phyloP scores from a whole-genome alignment of 2,113 vertebrate species.

The Strigops habroptila region DNA sequence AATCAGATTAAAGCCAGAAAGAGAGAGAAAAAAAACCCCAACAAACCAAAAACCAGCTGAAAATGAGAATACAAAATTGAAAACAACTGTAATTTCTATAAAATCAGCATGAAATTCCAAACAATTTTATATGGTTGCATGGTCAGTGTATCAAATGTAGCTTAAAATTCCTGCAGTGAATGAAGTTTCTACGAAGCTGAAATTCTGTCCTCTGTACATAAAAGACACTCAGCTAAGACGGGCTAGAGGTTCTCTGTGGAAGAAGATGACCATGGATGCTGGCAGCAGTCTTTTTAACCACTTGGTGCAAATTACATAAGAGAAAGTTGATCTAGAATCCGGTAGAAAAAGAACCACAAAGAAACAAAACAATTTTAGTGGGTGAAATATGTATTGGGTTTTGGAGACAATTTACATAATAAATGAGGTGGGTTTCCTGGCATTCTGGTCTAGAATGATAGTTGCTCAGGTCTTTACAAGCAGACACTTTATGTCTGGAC shows the following conservation, averaged over 20 bases:
- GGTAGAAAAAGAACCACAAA: not conserved
- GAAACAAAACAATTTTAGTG: not conserved
- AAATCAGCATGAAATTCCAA: conserved; percentile 62
- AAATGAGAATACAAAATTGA: conserved; percentile 41
- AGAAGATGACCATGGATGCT: not conserved
- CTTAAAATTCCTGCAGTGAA: conserved; percentile 26
- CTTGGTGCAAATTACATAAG: not conserved
- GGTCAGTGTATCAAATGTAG: conserved; percentile 46
- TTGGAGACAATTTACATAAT: not conserved
- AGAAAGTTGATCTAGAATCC: not conserved
- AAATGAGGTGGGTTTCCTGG: not conserved
- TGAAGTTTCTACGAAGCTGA: not conserved
- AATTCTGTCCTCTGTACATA: not conserved
- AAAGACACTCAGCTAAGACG: not conserved
- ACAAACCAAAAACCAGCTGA: not conserved
- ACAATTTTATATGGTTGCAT: conserved; percentile 44
- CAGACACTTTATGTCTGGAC: not conserved
- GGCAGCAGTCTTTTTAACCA: not conserved
- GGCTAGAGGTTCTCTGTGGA: not conserved
- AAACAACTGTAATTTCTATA: conserved; percentile 57
- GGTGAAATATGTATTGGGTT: not conserved
- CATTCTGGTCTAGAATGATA: not conserved
- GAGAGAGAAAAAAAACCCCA: not conserved
- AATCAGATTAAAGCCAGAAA: conserved; percentile 38
- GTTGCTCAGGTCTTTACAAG: not conserved